A percentile compares a stretch with the other conserved stretches of the same genome.
Evolutionary conservation across 2,888 invertebrate genomes (phyloP).

Genomic region (Ophonus ardosiacus): DNA sequence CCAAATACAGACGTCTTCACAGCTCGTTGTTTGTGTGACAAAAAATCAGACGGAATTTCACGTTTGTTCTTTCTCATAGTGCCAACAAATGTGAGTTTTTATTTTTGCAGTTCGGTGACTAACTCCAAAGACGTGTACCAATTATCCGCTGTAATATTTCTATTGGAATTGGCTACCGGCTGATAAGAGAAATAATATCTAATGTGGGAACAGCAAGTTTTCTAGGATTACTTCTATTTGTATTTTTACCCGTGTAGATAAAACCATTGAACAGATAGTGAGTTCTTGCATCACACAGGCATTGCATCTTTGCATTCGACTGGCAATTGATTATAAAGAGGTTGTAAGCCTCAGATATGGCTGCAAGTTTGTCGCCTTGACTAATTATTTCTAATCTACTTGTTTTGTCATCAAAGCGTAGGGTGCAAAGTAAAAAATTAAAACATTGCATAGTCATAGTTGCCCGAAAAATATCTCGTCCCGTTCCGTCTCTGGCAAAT

Average conservation of each 20-base stretch:
- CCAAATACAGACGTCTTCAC: slow-evolving; percentile 66
- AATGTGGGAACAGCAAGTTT: slow-evolving; percentile 66
- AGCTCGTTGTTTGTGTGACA: slow-evolving; percentile 65
- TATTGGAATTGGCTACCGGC: slow-evolving; percentile 64
- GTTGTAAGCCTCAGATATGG: slow-evolving; percentile 37
- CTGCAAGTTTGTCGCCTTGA: slow-evolving; percentile 32
- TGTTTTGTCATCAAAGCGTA: slow-evolving; percentile 53
- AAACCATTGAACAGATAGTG: slow-evolving; percentile 27
- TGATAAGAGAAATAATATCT: slow-evolving; percentile 64
- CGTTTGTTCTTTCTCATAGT: slow-evolving; percentile 68
- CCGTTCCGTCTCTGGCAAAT: slow-evolving; percentile 38
- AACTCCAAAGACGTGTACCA: slow-evolving; percentile 68
- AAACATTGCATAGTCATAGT: slow-evolving; percentile 46
- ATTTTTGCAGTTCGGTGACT: slow-evolving; percentile 66
- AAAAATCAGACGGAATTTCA: slow-evolving; percentile 68
- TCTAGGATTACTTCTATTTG: slow-evolving; percentile 66
- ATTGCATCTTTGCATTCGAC: slow-evolving; percentile 13
- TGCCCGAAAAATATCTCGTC: slow-evolving; percentile 41
- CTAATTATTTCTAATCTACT: slow-evolving; percentile 31
- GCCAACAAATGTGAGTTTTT: slow-evolving; percentile 67
- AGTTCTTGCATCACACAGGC: slow-evolving; percentile 2
- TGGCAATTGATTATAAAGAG: slow-evolving; percentile 50
- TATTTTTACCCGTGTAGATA: slow-evolving; percentile 43
- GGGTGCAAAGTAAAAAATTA: slow-evolving; percentile 40
- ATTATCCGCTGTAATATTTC: slow-evolving; percentile 69